A percentile compares a stretch with the other conserved stretches of the same genome.
phyloP scores from a whole-genome alignment of 2,113 vertebrate species.

The Nycticryphes semicollaris region DNA sequence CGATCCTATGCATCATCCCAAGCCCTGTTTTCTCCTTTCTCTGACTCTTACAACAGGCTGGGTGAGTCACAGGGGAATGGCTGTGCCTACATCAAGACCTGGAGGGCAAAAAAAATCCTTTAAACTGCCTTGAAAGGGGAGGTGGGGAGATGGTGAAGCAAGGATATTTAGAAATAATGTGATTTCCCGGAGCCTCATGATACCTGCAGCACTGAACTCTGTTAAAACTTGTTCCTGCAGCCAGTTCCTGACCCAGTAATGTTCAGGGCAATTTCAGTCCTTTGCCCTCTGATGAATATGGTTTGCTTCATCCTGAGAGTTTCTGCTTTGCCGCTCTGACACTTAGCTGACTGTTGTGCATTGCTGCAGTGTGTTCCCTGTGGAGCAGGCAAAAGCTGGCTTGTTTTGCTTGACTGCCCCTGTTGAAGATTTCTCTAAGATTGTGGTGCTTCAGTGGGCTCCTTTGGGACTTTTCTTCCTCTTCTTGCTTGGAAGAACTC shows the following conservation, averaged over 20 bases:
- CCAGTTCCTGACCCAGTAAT: background rate
- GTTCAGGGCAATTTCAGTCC: background rate
- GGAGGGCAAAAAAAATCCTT: background rate
- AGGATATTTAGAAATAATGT: background rate
- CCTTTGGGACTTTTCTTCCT: background rate
- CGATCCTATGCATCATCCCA: background rate
- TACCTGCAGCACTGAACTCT: no score
- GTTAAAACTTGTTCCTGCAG: background rate
- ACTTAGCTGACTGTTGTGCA: background rate
- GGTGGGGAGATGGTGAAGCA: background rate
- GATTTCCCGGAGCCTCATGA: background rate
- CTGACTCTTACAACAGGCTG: background rate
- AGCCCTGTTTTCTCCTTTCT: background rate
- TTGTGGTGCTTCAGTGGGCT: background rate
- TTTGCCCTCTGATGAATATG: background rate
- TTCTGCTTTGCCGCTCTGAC: background rate
- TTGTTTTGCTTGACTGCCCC: background rate
- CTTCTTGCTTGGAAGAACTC: background rate
- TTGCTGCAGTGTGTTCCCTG: background rate
- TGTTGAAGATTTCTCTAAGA: background rate
- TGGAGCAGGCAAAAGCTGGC: background rate
- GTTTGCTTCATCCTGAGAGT: background rate
- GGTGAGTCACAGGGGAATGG: background rate
- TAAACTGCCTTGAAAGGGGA: background rate
- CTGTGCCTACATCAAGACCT: background rate